phyloP scores from a whole-genome alignment of 2,113 vertebrate species.

The Orientallactaga bullata region DNA sequence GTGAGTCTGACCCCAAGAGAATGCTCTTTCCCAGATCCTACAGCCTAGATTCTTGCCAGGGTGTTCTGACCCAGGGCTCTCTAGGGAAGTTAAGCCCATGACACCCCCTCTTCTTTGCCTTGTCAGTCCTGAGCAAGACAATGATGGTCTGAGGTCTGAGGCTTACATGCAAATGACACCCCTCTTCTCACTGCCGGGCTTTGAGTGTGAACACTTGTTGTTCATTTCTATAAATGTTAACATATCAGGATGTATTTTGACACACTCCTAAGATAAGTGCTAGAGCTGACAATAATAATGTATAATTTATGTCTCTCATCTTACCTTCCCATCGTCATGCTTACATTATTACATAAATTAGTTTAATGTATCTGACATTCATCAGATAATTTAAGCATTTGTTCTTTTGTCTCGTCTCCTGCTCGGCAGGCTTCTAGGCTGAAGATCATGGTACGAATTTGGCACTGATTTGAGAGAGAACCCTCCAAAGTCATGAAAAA shows the following conservation, averaged over 20 bases:
- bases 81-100: neutral
- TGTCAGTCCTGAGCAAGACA: slow-evolving; percentile 84
- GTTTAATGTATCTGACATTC: slow-evolving; percentile 89
- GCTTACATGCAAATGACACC: slow-evolving; percentile 83
- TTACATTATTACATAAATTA: slow-evolving; percentile 91
- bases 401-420: slow-evolving; percentile 86
- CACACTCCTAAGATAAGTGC: slow-evolving; percentile 88
- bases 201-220: slow-evolving; percentile 87
- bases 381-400: slow-evolving; percentile 88
- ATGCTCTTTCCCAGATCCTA: no score
- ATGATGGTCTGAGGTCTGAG: slow-evolving; percentile 78
- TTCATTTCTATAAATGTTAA: slow-evolving; percentile 90
- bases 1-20: no score
- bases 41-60: neutral
- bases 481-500: slow-evolving; percentile 83
- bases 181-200: slow-evolving; percentile 83
- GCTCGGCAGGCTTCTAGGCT: slow-evolving; percentile 83
- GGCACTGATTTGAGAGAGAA: slow-evolving; percentile 84
- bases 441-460: slow-evolving; percentile 83
- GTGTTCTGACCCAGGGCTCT: neutral
- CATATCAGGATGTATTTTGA: slow-evolving; percentile 89
- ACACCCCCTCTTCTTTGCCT: slow-evolving; percentile 70
- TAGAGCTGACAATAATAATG: slow-evolving; percentile 90
- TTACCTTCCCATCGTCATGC: slow-evolving; percentile 89
- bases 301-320: slow-evolving; percentile 90